phyloP scores from a whole-genome alignment of 2,113 vertebrate genomes.

The Saccopteryx bilineata region DNA sequence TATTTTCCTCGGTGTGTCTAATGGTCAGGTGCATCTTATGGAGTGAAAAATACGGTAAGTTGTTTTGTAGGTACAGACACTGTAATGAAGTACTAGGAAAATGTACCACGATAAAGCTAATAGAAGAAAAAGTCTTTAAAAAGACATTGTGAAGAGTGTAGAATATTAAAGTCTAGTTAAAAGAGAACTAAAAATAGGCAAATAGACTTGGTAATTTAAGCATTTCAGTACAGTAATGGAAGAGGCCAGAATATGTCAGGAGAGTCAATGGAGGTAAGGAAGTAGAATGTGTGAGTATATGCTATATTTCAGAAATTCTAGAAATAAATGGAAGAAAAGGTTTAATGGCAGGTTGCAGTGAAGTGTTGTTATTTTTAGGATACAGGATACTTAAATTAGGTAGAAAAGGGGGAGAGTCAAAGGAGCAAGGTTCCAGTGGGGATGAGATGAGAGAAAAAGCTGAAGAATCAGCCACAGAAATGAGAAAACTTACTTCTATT shows the following conservation, averaged over 20 bases:
- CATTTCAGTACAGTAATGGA: background rate
- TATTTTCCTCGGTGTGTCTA: too few relatives aligned
- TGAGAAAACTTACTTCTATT: background rate
- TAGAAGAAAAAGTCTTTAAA: background rate
- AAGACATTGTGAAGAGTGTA: background rate
- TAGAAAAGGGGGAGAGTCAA: background rate
- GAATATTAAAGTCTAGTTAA: conserved; percentile 4
- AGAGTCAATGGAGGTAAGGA: background rate
- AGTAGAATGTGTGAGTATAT: background rate
- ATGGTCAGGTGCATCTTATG: too few relatives aligned
- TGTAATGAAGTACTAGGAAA: background rate
- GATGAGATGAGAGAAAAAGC: background rate
- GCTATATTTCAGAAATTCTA: conserved; percentile 17
- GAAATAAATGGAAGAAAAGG: background rate
- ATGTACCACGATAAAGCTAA: conserved; percentile 7
- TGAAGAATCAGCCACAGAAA: conserved; percentile 1
- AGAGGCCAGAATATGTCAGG: background rate
- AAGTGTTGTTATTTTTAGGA: background rate
- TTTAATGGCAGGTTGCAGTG: background rate
- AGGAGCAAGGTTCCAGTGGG: background rate
- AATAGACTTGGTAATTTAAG: background rate
- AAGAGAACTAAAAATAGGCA: background rate
- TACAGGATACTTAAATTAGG: background rate
- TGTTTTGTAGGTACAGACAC: background rate
- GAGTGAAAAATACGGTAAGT: background rate